Evolutionary conservation across 2,113 vertebrate genomes (phyloP).

Genomic region (Gadus macrocephalus): DNA sequence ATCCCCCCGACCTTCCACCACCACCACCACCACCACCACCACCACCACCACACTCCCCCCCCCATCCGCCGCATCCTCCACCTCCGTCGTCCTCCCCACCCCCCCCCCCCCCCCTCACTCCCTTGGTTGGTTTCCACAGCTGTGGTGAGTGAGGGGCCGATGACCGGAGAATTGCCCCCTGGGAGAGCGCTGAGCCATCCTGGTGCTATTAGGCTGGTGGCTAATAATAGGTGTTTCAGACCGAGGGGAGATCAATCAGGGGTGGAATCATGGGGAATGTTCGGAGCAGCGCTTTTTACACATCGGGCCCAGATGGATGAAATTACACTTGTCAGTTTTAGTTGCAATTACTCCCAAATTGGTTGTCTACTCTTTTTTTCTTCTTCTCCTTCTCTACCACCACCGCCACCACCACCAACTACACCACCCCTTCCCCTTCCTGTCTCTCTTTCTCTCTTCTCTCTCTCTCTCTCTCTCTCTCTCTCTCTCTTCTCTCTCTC

Average conservation of each 20-base stretch:
- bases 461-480: conserved; percentile 29
- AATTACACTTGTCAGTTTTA: conserved; percentile 85
- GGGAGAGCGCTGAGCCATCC: conserved; percentile 80
- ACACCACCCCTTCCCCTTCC: no score
- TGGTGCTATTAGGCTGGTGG: conserved; percentile 83
- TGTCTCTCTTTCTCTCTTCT: conserved; percentile 5
- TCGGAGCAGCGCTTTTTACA: conserved; percentile 78
- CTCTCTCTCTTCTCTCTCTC: conserved; percentile 13
- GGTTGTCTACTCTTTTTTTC: conserved; percentile 70
- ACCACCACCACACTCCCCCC: no score
- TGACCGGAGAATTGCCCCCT: conserved; percentile 83
- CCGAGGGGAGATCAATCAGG: conserved; percentile 80
- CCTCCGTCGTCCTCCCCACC: conserved; percentile 10
- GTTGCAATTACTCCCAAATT: conserved; percentile 82
- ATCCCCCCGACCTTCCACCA: no score
- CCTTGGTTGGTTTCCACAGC: conserved; percentile 76
- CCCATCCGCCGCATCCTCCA: neutral
- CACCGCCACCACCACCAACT: conserved; percentile 9
- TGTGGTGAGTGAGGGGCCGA: conserved; percentile 79
- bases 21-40: no score
- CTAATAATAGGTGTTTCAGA: conserved; percentile 85
- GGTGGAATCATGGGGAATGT: conserved; percentile 77
- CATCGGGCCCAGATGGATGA: conserved; percentile 81
- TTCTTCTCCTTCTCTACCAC: conserved; percentile 1
- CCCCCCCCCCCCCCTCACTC: neutral